Evolutionary conservation across 2,797 vertebrate genomes (phyloP).

Genomic region (Centroberyx gerrardi): DNA sequence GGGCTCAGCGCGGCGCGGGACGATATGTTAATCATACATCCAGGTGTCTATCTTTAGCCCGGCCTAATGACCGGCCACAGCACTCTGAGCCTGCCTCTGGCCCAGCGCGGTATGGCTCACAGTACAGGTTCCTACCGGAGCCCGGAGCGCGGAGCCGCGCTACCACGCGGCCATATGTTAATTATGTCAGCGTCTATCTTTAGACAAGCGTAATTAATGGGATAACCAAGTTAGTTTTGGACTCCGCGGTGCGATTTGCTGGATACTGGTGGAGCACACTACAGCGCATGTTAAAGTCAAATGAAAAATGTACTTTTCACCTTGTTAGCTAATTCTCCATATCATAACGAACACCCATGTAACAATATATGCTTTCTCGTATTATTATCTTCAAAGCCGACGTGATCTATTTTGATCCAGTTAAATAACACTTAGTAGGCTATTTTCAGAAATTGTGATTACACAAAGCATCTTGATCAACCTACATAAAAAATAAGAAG

Average conservation of each 20-base stretch:
- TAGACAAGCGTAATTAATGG: conserved; percentile 46
- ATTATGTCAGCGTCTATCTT: conserved; percentile 51
- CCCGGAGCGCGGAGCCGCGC: too few species aligned
- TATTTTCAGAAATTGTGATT: too few species aligned
- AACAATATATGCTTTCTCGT: too few species aligned
- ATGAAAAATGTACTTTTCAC: too few species aligned
- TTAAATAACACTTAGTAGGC: too few species aligned
- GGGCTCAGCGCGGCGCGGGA: not conserved
- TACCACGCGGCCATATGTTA: conserved; percentile 23
- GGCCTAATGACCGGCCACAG: conserved; percentile 18
- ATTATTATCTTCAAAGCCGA: too few species aligned
- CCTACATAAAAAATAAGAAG: too few species aligned
- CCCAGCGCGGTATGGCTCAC: not conserved
- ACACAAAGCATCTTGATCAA: too few species aligned
- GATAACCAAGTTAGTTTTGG: not conserved
- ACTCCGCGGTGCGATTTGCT: not conserved
- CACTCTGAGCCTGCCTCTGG: conserved; percentile 2
- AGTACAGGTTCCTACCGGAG: conserved; percentile 6
- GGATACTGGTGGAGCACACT: not conserved
- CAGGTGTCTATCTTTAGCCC: conserved; percentile 21
- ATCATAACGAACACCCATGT: too few species aligned
- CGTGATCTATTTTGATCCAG: too few species aligned
- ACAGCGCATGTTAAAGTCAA: not conserved
- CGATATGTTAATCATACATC: conserved; percentile 21
- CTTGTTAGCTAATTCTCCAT: too few species aligned